A percentile compares a stretch with the other conserved stretches of the same genome.
phyloP scores from a whole-genome alignment of 2,888 invertebrate species.

The Chrysolina oricalcia region DNA sequence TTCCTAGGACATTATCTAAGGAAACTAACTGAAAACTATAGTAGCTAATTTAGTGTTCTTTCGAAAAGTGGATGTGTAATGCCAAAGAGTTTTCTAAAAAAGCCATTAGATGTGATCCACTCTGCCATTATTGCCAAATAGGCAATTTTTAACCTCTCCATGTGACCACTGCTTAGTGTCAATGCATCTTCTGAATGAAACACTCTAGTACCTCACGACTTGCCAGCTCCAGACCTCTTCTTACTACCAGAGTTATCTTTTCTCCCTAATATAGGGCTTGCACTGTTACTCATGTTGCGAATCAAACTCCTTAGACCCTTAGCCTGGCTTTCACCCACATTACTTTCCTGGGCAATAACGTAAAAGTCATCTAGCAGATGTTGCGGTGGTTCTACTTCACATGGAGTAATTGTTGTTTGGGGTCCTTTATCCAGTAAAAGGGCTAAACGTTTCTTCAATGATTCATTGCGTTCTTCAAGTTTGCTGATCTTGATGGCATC shows the following conservation, averaged over 20 bases:
- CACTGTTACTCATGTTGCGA: constrained; percentile 84
- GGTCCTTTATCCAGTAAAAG: constrained; percentile 72
- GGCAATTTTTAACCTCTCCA: not conserved
- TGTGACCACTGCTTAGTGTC: not conserved
- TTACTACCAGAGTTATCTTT: constrained; percentile 76
- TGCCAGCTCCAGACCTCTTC: constrained; percentile 55
- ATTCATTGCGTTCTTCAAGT: constrained; percentile 88
- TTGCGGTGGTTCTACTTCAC: constrained; percentile 81
- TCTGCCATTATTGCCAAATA: not conserved
- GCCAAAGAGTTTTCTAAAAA: too few relatives aligned
- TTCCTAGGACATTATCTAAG: too few relatives aligned
- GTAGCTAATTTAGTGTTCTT: too few relatives aligned
- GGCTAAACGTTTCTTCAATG: constrained; percentile 76
- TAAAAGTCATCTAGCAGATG: constrained; percentile 94
- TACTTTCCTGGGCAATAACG: constrained; percentile 87
- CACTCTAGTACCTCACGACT: constrained; percentile 23
- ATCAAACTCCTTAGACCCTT: constrained; percentile 86
- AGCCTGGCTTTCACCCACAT: constrained; percentile 77
- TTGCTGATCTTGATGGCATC: constrained; percentile 86
- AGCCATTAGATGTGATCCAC: too few relatives aligned
- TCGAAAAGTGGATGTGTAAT: too few relatives aligned
- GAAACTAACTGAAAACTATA: too few relatives aligned
- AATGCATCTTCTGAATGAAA: not conserved
- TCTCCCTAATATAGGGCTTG: constrained; percentile 86
- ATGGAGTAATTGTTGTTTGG: constrained; percentile 74